Percentiles rank a stretch among this genome's conserved stretches.
phyloP scores from a whole-genome alignment of 2,113 vertebrate species.

The Otocyon megalotis region DNA sequence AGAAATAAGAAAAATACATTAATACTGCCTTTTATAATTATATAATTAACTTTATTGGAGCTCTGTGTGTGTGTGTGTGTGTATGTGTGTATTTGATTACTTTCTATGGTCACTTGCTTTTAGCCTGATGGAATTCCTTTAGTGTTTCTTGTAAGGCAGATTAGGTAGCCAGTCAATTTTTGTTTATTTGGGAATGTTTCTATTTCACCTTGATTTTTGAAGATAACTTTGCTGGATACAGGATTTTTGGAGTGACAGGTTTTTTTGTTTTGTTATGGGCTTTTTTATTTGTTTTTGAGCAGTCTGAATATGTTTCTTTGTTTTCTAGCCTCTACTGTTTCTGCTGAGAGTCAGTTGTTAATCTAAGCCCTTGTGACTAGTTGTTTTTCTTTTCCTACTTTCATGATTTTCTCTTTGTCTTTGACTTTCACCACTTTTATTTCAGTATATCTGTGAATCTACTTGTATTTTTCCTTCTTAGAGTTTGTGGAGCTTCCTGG shows the following conservation, averaged over 20 bases:
- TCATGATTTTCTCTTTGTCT: neutral
- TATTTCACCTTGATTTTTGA: slow-evolving; percentile 11
- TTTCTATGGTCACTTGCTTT: neutral
- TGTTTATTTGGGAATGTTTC: neutral
- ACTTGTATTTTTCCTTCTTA: neutral
- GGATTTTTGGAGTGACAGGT: neutral
- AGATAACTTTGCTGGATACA: neutral
- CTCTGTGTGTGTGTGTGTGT: neutral
- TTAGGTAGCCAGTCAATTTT: neutral
- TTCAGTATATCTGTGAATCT: neutral
- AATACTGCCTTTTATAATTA: slow-evolving; percentile 1
- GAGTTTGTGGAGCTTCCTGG: neutral
- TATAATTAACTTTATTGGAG: neutral
- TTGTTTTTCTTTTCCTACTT: slow-evolving; percentile 17
- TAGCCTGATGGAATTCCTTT: neutral
- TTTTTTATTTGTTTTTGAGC: neutral
- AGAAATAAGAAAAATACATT: neutral
- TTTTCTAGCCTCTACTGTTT: neutral
- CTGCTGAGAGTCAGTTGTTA: neutral
- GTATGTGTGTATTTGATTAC: neutral
- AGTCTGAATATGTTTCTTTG: neutral
- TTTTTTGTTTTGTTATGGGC: neutral
- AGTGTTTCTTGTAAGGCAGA: neutral
- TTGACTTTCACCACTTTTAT: neutral
- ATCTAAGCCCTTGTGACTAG: neutral